Evolutionary conservation across 2,113 vertebrate genomes (phyloP).

Genomic region (Poicephalus meyeri): DNA sequence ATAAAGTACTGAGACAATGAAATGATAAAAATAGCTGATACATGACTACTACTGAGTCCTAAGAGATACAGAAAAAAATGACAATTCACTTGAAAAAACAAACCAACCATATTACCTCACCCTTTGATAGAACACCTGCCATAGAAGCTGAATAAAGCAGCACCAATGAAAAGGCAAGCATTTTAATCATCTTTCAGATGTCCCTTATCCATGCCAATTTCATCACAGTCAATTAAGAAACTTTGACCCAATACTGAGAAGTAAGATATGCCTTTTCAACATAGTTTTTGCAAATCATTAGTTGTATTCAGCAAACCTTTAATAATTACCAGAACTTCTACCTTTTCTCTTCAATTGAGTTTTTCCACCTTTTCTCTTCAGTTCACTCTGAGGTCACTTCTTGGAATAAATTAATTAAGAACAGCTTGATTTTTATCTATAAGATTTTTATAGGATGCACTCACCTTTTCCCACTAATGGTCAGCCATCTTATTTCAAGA

Average conservation of each 20-base stretch:
- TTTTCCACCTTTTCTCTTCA: neutral
- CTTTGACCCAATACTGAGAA: neutral
- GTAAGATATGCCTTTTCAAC: neutral
- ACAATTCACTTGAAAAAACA: neutral
- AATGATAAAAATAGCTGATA: neutral
- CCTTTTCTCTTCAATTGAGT: neutral
- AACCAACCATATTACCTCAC: neutral
- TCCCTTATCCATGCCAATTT: neutral
- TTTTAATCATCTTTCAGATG: neutral
- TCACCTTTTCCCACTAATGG: neutral
- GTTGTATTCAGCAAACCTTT: neutral
- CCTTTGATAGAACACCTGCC: neutral
- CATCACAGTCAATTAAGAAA: neutral
- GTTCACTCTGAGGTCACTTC: neutral
- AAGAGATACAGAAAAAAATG: neutral
- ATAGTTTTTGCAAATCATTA: neutral
- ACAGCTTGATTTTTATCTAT: neutral
- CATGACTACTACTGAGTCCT: neutral
- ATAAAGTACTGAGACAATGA: neutral
- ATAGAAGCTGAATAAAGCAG: neutral
- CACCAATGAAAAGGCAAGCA: neutral
- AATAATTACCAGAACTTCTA: neutral
- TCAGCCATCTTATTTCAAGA: neutral
- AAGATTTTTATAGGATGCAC: neutral
- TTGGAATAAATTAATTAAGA: neutral